These are phyloP conservation scores for Poliocrania exsul DNA, from an alignment of 2,797 vertebrate genomes.

Conservation along the genomic window DNA sequence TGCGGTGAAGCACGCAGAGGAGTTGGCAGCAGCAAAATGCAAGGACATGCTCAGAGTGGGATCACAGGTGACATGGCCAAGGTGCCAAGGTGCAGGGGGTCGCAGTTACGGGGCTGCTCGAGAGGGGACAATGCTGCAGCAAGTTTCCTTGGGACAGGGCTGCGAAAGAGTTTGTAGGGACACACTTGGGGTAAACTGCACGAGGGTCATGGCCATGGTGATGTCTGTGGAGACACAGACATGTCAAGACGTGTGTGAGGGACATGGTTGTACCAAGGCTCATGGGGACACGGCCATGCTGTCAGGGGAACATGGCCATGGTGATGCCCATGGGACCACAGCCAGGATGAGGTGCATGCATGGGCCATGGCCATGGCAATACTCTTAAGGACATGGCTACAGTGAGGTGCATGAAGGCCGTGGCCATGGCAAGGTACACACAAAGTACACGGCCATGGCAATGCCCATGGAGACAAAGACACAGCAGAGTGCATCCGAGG, in stretches of 20 bases:
- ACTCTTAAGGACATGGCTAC: rapidly evolving
- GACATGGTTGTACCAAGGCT: neutral
- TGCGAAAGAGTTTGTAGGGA: neutral
- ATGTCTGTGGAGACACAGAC: neutral
- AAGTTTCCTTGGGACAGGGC: neutral
- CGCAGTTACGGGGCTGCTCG: rapidly evolving
- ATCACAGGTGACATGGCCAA: neutral
- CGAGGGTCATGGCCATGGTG: rapidly evolving
- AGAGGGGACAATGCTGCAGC: neutral
- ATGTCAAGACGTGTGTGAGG: rapidly evolving
- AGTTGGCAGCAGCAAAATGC: neutral
- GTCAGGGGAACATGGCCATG: rapidly evolving
- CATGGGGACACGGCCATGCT: rapidly evolving
- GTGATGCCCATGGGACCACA: rapidly evolving
- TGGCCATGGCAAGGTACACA: neutral
- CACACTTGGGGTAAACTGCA: rapidly evolving
- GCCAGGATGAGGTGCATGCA: neutral
- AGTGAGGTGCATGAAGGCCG: neutral
- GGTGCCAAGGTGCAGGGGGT: rapidly evolving
- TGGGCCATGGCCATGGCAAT: rapidly evolving
- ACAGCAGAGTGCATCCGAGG: neutral
- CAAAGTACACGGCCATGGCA: neutral
- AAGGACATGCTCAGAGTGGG: neutral
- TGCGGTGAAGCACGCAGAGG: rapidly evolving
- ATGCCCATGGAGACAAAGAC: neutral